Base-by-base conservation (phyloP, 1,140 invertebrate genomes). In the Dinothrombium tinctorium region DNA sequence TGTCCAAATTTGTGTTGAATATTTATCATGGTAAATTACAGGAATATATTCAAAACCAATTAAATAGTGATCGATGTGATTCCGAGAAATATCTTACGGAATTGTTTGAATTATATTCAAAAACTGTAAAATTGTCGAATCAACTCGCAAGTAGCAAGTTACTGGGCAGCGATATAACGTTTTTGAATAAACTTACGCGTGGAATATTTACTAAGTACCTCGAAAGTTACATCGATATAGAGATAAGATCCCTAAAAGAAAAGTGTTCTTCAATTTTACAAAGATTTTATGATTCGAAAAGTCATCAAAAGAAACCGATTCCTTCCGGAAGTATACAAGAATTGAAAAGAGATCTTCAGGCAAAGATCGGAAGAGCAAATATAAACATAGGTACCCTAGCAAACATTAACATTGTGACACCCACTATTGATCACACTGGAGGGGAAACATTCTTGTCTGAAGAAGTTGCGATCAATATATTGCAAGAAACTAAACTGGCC, bases 361-460 rank as follows among this genome's bases (percentile, higher is more conserved):
- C 84, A 7, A 76, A 84, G 3, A 47, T 47, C 12, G 39, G 36
- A n/a, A 29, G 25, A 6, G 21, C 33, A 6, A 45, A 28, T 33
- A 35, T 46, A 7, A 37, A 20, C 29, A 76, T 96, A 47, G 80
- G 78, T 2, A 78, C 76, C 2, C n/a, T n/a, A n/a, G n/a, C n/a
- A n/a, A n/a, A n/a, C n/a, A 69, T 81, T 0, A 87, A 87, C 52
- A 81, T 89, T 29, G 22, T 20, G 5, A 22, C 8, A 33, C 26
- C 26, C 4, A 17, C 21, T 20, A 32, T 14, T 22, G 12, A 32
- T 14, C 14, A 32, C 15, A 92, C 87, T 57, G 83, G 84, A 2
- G 87, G 87, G 0, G 89, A 98, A 61, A 95, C 86, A 0, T 95
- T 98, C 57, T 64, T 98, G 2, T 92, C 86, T 0, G 87, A 95